Evolutionary conservation across 2,888 invertebrate species (phyloP), one percentile per base, ranked within the genome.

Genomic region (Leucophenga maculata): DNA sequence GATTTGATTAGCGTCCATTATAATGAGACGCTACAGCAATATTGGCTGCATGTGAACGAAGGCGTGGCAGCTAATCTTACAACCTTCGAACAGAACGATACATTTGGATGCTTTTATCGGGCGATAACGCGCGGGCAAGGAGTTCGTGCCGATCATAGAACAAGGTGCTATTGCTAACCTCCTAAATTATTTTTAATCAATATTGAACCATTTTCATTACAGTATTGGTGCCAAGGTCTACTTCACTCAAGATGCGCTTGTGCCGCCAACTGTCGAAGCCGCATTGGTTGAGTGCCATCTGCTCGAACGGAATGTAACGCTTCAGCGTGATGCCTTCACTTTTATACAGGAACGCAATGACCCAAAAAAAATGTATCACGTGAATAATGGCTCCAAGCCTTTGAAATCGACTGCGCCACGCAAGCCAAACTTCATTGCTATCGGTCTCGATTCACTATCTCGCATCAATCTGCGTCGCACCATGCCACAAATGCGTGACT

Each of bases 401-500:
- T 11, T 39, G 3, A 11, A 39, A 39, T 11, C 39, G 39, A 9
- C 3, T 8, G 11, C 3, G 11, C 39, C 39, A 39, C 50, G 50
- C 1, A 79, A 80, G 44, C 86, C 92, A 13, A 93, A 92, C 83
- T 91, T 96, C 0, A 87, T 96, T 20, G 89, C 95, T 82, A 85
- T 96, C 18, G 60, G 60, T 18, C 11, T 60, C 9, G 60, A 60
- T 39, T 60, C 60, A 3, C 14, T 60, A 18, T 66, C 66, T n/a
- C 54, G 66, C 0, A 66, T 66, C 6, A 74, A 89, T 91, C 11
- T 90, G 94, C 65, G 91, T 93, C 90, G 94, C 64, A 91, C 93
- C 9, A 92, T 95, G 91, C 92, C 93, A 0, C 89, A 90, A 78
- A 94, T 95, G 0, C 88, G 90, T 11, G 85, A 89, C 8, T 92